Percentiles rank a stretch among this genome's conserved stretches.
These are phyloP conservation scores for Phanerotoma sp. DNA, from an alignment of 2,888 invertebrate species.

Conservation along the genomic window DNA sequence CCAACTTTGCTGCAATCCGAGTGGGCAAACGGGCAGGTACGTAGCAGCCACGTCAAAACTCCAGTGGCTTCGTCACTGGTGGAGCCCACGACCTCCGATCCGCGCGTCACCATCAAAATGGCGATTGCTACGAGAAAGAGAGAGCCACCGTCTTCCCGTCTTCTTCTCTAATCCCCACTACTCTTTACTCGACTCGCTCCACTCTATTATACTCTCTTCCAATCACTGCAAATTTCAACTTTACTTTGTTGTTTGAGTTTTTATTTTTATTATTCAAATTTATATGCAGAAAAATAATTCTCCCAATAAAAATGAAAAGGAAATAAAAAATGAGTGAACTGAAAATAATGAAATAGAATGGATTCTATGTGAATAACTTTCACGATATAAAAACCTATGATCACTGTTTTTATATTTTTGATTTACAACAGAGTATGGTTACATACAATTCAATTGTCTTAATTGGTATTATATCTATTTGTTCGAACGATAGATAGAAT, in stretches of 20 bases:
- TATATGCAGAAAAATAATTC: no score
- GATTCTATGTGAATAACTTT: no score
- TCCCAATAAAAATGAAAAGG: no score
- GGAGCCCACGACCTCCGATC: constrained; percentile 71
- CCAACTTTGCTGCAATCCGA: constrained; percentile 91
- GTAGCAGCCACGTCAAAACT: constrained; percentile 91
- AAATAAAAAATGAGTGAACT: no score
- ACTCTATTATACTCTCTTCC: constrained; percentile 2
- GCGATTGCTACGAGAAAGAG: constrained; percentile 54
- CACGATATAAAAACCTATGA: no score
- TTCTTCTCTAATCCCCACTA: not conserved
- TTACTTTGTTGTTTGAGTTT: not conserved
- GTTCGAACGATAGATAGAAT: no score
- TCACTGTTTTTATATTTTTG: no score
- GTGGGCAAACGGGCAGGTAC: constrained; percentile 90
- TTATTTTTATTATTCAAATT: not conserved
- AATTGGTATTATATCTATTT: no score
- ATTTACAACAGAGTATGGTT: no score
- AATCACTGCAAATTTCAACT: not conserved
- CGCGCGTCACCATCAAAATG: constrained; percentile 76
- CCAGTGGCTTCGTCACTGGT: constrained; percentile 82
- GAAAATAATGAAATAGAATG: no score
- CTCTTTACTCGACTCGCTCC: no score
- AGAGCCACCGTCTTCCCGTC: not conserved
- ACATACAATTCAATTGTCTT: no score